Evolutionary conservation across 92 coral and sea anemone species (phyloP).

Genomic region (Parazoanthus atlanticus): DNA sequence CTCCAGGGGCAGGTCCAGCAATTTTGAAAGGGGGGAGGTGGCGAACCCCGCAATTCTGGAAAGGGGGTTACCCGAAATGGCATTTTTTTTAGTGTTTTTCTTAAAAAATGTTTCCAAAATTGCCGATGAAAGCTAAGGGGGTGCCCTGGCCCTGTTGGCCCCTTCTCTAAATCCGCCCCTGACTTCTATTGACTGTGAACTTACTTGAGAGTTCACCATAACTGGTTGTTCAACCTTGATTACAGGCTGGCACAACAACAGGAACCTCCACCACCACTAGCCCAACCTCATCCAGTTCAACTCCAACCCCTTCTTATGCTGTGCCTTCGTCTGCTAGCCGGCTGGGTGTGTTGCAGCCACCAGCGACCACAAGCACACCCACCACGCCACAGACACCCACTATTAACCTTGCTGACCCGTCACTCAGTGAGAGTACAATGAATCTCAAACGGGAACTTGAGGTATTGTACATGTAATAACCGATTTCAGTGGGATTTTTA

Average conservation of each 20-base stretch:
- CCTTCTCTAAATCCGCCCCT: no score
- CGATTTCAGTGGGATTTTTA: no score
- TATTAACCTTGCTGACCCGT: constrained; percentile 35
- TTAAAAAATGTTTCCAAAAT: no score
- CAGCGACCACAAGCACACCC: constrained; percentile 74
- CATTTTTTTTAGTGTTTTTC: no score
- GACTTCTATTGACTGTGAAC: not conserved
- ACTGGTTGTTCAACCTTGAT: not conserved
- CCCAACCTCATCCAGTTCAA: constrained; percentile 7
- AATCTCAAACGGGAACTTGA: constrained; percentile 93
- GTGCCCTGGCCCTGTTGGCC: no score
- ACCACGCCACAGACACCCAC: constrained; percentile 64
- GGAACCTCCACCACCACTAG: constrained; percentile 18
- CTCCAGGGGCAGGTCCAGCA: no score
- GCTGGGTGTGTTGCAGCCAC: constrained; percentile 53
- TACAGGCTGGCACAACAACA: not conserved
- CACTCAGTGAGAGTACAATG: constrained; percentile 85
- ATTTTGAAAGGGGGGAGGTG: no score
- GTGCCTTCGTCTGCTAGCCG: constrained; percentile 49
- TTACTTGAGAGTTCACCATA: not conserved
- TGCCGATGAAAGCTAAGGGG: no score
- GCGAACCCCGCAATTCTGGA: no score
- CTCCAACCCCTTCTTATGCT: constrained; percentile 87
- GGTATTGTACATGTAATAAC: constrained; percentile 36
- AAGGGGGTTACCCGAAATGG: no score